Evolutionary conservation across 2,797 vertebrate genomes (phyloP).

Genomic region (Rhabdomys pumilio): DNA sequence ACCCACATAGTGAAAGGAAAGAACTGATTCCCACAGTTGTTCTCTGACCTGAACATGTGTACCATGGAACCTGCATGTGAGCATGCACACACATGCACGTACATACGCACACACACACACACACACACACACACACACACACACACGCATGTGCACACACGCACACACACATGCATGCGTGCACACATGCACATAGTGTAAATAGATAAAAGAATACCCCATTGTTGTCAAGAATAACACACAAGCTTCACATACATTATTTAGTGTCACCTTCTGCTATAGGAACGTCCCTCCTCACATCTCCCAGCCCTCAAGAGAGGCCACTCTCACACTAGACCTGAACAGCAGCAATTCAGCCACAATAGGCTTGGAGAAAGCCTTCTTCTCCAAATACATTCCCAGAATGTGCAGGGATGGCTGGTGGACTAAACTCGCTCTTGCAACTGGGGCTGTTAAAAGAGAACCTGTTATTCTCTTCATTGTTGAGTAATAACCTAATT

Average conservation of each 20-base stretch:
- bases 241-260: neutral
- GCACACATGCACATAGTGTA: neutral
- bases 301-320: neutral
- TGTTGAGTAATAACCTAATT: neutral
- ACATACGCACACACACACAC: too few relatives aligned
- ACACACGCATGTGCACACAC: too few relatives aligned
- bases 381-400: neutral
- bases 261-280: neutral
- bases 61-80: neutral
- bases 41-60: neutral
- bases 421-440: neutral
- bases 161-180: too few relatives aligned
- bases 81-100: neutral
- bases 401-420: neutral
- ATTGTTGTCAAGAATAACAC: neutral
- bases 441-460: neutral
- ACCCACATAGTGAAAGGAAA: neutral
- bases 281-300: neutral
- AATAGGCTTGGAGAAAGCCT: neutral
- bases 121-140: too few relatives aligned
- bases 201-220: neutral
- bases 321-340: neutral
- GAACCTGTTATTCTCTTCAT: neutral
- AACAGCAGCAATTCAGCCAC: neutral
- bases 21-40: neutral